A percentile compares a stretch with the other conserved stretches of the same genome.
Conservation (phyloP, 92 coral and sea anemone genomes). For the Epizoanthus rinbou region DNA sequence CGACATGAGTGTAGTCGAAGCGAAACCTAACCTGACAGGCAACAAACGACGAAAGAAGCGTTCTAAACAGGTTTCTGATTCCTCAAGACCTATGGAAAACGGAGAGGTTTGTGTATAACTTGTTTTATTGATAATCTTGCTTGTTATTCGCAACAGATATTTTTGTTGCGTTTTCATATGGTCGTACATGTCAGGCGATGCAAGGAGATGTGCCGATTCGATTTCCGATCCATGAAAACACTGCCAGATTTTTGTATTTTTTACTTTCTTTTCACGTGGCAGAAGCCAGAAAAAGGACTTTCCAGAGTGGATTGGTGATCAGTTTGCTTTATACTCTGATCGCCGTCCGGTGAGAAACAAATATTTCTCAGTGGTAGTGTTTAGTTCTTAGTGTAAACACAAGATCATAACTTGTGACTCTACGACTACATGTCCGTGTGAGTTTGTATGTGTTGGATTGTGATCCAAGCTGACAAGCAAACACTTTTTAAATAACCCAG, state of each 20-base stretch:
- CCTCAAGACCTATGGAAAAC: constrained; percentile 32
- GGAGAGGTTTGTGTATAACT: constrained; percentile 26
- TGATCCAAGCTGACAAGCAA: neutral
- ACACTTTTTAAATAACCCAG: neutral
- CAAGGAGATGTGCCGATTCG: constrained; percentile 23
- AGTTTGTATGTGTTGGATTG: neutral
- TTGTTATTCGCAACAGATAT: constrained; percentile 25
- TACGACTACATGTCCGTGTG: neutral
- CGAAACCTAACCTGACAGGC: constrained; percentile 46
- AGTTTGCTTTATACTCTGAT: constrained; percentile 4
- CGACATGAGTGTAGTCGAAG: constrained; percentile 43
- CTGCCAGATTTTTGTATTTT: neutral
- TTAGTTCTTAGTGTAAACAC: constrained; percentile 20
- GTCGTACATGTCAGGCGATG: neutral
- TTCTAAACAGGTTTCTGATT: constrained; percentile 31
- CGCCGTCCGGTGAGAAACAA: constrained; percentile 4
- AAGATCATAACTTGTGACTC: constrained; percentile 10
- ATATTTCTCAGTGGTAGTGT: neutral
- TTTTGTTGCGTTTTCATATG: constrained; percentile 27
- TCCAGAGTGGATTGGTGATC: neutral
- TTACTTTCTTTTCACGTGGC: constrained; percentile 1
- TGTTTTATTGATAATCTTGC: neutral
- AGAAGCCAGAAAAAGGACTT: neutral
- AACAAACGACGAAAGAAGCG: constrained; percentile 46
- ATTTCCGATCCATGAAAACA: constrained; percentile 38